Evolutionary conservation across 2,888 invertebrate genomes (phyloP), one percentile per base, ranked within the genome.

Genomic region (Fabriciana adippe): DNA sequence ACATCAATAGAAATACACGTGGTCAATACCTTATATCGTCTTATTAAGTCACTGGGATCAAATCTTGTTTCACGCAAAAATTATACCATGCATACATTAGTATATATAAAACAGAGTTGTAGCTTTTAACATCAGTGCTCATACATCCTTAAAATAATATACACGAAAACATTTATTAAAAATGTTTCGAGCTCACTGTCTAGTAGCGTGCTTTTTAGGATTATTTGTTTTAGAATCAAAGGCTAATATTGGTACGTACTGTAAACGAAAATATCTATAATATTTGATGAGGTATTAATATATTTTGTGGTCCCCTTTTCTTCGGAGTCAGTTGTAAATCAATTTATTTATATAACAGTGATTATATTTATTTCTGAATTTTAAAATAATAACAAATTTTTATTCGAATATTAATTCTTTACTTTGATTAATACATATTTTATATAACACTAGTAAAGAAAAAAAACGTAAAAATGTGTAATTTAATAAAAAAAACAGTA

Each of bases 51-150:
- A 48, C 21, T 47, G 14, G 21, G 48, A 47, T 15, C 18, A 45
- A 57, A 45, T 57, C 57, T 18, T 21, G 47, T 59, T 26, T 51
- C 13, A 14, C 35, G 50, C 57, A 61, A 61, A 61, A 60, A 60
- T 6, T 18, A 18, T 15, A 35, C 13, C 4, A 15, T 51, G 15
- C 31, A 8, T 16, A 57, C 6, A 47, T 56, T 21, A 21, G 50
- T 60, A 55, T 66, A 66, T 55, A 60, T 60, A 50, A 21, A 55
- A 55, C 11, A 5, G 60, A 60, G 31, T 59, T n/a, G 55, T 48
- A 41, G 21, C n/a, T 21, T 11, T 15, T 16, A 6, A 41, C 21
- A 66, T 2, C 60, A 60, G 54, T 66, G 35, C 60, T 66, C 8
- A 45, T n/a, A 41, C 31, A 55, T 50, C 48, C 21, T 55, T 60